These are phyloP conservation scores for Gymnothorax reevesii DNA, from an alignment of 2,797 vertebrate genomes.

Conservation along the genomic window DNA sequence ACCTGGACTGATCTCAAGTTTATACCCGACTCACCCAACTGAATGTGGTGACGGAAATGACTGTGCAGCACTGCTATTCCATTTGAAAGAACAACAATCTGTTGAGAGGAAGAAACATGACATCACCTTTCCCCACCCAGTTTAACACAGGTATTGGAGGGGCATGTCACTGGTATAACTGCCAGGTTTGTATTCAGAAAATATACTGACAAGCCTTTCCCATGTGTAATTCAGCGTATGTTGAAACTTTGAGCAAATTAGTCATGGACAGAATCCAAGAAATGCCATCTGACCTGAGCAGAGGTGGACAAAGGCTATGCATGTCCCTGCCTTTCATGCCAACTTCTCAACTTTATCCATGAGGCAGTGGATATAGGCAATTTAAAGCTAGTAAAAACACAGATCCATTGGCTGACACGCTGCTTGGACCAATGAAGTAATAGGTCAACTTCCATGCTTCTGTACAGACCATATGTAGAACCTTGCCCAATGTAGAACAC, in stretches of 20 bases:
- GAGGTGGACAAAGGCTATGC: no score
- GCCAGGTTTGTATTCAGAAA: background rate
- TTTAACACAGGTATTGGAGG: background rate
- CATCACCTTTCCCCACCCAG: background rate
- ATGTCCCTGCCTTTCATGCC: no score
- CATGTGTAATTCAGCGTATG: background rate
- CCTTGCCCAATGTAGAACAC: background rate
- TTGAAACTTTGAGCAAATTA: background rate
- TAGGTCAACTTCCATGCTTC: background rate
- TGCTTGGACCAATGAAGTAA: background rate
- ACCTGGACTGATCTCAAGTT: slow-evolving; percentile 58
- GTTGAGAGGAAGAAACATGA: background rate
- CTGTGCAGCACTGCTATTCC: slow-evolving; percentile 58
- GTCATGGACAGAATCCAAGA: background rate
- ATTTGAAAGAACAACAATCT: slow-evolving; percentile 48
- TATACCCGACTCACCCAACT: slow-evolving; percentile 71
- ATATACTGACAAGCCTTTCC: background rate
- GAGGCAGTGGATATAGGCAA: background rate
- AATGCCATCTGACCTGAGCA: background rate
- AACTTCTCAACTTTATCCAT: no score
- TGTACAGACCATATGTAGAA: background rate
- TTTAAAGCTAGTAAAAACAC: background rate
- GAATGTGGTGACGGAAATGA: slow-evolving; percentile 51
- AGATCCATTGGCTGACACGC: background rate
- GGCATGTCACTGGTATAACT: background rate